Evolutionary conservation across 2,113 vertebrate genomes (phyloP).

Genomic region (Spizaetus ornatus): DNA sequence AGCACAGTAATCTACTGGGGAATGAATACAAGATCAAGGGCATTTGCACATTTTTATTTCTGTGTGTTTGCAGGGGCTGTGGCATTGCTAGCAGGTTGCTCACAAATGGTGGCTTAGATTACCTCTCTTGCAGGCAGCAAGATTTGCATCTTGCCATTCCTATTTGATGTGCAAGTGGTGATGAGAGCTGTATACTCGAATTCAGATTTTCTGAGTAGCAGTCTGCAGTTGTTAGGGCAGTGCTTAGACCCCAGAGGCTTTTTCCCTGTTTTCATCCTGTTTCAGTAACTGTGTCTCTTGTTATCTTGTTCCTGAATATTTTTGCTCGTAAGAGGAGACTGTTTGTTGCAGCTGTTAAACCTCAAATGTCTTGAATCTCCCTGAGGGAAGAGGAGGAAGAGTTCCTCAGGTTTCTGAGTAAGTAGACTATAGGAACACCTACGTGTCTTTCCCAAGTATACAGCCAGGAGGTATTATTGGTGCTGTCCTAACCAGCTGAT

Average conservation of each 20-base stretch:
- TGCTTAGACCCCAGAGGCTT: slow-evolving; percentile 44
- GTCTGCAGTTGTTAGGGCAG: slow-evolving; percentile 33
- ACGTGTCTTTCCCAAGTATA: not conserved
- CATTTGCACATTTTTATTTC: slow-evolving; percentile 11
- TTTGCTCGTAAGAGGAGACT: slow-evolving; percentile 40
- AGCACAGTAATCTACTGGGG: not conserved
- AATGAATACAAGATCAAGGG: slow-evolving; percentile 25
- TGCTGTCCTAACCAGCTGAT: not conserved
- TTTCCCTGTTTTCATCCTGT: slow-evolving; percentile 40
- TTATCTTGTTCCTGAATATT: slow-evolving; percentile 59
- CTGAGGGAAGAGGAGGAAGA: slow-evolving; percentile 27
- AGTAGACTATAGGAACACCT: slow-evolving; percentile 1
- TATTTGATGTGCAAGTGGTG: slow-evolving; percentile 20
- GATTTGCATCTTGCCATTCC: slow-evolving; percentile 37
- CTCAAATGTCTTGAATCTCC: slow-evolving; percentile 44
- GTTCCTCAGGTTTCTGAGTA: slow-evolving; percentile 1
- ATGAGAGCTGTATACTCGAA: slow-evolving; percentile 1
- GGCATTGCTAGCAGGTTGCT: not conserved
- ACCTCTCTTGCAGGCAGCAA: not conserved
- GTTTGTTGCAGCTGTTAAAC: slow-evolving; percentile 60
- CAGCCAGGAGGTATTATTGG: not conserved
- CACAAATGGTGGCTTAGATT: slow-evolving; percentile 8
- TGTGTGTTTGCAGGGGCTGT: not conserved
- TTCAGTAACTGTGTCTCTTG: slow-evolving; percentile 40
- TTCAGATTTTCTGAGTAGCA: slow-evolving; percentile 26